Evolutionary conservation across 2,888 invertebrate genomes (phyloP).

Genomic region (Macaria notata): DNA sequence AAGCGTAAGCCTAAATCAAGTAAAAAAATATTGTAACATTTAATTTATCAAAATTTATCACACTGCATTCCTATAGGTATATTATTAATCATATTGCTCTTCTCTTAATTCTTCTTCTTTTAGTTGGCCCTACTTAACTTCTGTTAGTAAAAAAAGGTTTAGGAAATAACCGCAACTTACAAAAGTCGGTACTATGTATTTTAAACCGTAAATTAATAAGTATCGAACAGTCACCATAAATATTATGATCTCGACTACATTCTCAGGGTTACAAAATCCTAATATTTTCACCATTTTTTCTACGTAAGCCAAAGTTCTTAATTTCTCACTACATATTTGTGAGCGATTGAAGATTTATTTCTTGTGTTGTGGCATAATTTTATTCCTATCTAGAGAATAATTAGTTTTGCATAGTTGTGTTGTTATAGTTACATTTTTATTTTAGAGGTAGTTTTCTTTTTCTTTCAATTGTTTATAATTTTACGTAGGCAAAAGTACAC

Average conservation of each 20-base stretch:
- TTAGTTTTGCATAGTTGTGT: slow-evolving; percentile 7
- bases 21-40: too few species aligned
- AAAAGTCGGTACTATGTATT: too few species aligned
- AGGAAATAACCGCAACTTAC: too few species aligned
- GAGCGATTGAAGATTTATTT: slow-evolving; percentile 2
- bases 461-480: not conserved
- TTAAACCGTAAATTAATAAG: too few species aligned
- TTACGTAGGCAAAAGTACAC: too few species aligned
- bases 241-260: slow-evolving; percentile 12
- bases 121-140: too few species aligned
- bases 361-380: slow-evolving; percentile 29
- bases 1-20: too few species aligned
- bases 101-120: too few species aligned
- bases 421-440: slow-evolving; percentile 10
- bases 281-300: not conserved
- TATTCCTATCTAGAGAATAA: slow-evolving; percentile 27
- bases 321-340: slow-evolving; percentile 14
- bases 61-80: too few species aligned
- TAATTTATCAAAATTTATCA: too few species aligned
- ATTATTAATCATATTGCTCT: too few species aligned
- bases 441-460: slow-evolving; percentile 6
- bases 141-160: too few species aligned
- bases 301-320: slow-evolving; percentile 31
- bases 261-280: not conserved
- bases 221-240: not conserved